A percentile compares a stretch with the other conserved stretches of the same genome.
phyloP scores from a whole-genome alignment of 1,140 invertebrate genomes.

The Conopomorpha cramerella region DNA sequence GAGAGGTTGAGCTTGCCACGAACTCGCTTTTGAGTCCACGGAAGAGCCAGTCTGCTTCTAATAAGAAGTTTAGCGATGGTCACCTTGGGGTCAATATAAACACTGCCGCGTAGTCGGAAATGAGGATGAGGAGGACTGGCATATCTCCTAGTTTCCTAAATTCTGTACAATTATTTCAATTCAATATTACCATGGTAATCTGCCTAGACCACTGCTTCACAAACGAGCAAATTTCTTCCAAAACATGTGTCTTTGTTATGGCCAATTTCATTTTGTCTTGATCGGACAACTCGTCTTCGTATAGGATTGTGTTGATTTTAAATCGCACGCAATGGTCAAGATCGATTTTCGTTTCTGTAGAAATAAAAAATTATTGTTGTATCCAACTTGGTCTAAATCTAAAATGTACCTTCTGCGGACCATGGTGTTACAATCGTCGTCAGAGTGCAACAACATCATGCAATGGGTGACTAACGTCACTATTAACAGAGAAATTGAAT shows the following conservation, averaged over 20 bases:
- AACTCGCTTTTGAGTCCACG: no score
- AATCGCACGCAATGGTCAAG: constrained; percentile 62
- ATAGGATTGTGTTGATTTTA: constrained; percentile 57
- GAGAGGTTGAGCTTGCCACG: no score
- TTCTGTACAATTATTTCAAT: neutral
- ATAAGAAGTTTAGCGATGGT: no score
- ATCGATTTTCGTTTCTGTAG: constrained; percentile 65
- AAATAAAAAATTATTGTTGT: constrained; percentile 6
- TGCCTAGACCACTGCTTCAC: constrained; percentile 67
- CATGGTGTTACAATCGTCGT: no score
- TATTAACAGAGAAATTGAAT: no score
- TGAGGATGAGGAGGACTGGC: neutral
- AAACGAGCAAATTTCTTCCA: constrained; percentile 60
- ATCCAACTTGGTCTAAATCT: no score
- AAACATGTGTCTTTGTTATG: constrained; percentile 51
- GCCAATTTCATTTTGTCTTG: constrained; percentile 51
- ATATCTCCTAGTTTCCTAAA: neutral
- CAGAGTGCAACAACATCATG: no score
- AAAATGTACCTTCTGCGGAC: no score
- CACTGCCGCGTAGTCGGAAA: neutral
- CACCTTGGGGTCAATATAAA: no score
- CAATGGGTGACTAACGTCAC: no score
- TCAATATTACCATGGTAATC: constrained; percentile 63
- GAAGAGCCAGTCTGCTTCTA: no score
- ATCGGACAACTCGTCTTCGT: constrained; percentile 58